Percentiles rank a stretch among this genome's conserved stretches.
Conservation (phyloP, 2,113 vertebrate species). For the Leuciscus idus region DNA sequence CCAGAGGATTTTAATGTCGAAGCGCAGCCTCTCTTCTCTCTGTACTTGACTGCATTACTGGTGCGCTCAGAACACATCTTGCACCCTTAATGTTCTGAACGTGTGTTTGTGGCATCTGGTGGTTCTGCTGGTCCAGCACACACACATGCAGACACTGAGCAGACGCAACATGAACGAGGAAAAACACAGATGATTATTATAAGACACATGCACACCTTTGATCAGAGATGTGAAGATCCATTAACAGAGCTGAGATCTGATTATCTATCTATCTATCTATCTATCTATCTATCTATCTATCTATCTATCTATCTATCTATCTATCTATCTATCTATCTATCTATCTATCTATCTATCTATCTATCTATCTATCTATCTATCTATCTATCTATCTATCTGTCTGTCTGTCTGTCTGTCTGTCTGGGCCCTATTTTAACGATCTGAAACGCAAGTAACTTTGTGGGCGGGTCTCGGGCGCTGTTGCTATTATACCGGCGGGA, state of each 20-base stretch:
- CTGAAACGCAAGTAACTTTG: too few species aligned
- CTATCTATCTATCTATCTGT: not conserved
- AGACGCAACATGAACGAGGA: constrained; percentile 11
- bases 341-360: not conserved
- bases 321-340: not conserved
- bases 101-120: not conserved
- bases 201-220: constrained; percentile 23
- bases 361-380: not conserved
- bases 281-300: not conserved
- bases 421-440: too few species aligned
- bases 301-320: not conserved
- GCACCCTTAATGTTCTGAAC: not conserved
- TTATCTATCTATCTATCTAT: not conserved
- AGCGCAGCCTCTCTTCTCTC: not conserved
- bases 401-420: not conserved
- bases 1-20: not conserved
- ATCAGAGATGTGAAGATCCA: constrained; percentile 31
- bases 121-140: constrained; percentile 5
- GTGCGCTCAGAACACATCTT: not conserved
- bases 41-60: not conserved
- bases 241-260: constrained; percentile 5
- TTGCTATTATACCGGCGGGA: too few species aligned
- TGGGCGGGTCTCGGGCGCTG: too few species aligned
- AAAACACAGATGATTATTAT: constrained; percentile 7
- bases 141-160: constrained; percentile 11